Evolutionary conservation across 1,140 invertebrate species (phyloP), one percentile per base, ranked within the genome.

Genomic region (Conopomorpha cramerella): DNA sequence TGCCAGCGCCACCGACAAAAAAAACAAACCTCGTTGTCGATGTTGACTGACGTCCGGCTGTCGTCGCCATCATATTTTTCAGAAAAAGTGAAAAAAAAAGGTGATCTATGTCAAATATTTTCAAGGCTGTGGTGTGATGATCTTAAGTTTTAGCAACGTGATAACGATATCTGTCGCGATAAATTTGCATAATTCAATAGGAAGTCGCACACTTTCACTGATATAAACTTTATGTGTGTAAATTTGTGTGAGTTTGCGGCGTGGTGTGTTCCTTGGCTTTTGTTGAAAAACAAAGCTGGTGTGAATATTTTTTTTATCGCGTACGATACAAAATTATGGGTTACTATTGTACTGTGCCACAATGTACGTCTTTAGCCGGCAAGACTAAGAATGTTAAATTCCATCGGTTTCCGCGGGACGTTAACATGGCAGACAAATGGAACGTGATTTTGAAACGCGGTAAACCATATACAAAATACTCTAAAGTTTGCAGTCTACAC

Each of bases 371-470:
- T 40, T 53, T 77, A 17, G 68, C 72, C 58, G 72, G 72, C 53
- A 73, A 72, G 52, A 72, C 72, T 45, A 77, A 73, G 47, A 77
- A 77, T 43, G 72, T 77, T 45, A 77, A 73, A 43, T 77, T 77
- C 46, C 72, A 77, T 46, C 52, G 61, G 19, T 77, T 77, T 37
- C 72, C 72, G 16, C 56, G 59, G 30, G 72, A 77, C 36, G 34
- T 14, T 14, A 42, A 38, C 19, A 71, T 77, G 64, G 63, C 67
- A 36, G 49, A 63, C 32, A 71, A 64, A 33, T 77, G 72, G 72
- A 77, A 77, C 39, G 32, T 45, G 10, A 72, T 73, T 38, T 41
- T 77, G 30, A 70, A 64, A 49, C 55, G 72, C 26, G 64, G 65
- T 27, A 77, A 77, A 49, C 68, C 72, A 8, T 47, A 49, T 25